Evolutionary conservation across 2,888 invertebrate genomes (phyloP).

Genomic region (Nymphalis urticae): DNA sequence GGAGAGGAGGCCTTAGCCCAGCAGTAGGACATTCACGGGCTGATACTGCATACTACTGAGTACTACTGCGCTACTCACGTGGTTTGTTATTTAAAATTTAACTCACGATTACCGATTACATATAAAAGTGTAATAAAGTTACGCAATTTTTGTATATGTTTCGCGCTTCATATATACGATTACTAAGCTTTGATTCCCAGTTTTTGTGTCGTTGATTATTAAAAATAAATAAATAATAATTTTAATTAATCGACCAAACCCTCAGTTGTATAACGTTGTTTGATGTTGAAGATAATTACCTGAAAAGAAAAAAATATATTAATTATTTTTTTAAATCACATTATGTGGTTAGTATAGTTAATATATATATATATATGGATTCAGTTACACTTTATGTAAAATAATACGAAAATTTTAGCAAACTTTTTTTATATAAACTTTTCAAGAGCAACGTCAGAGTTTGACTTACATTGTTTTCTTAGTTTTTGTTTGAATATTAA

Average conservation of each 20-base stretch:
- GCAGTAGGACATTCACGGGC: no score
- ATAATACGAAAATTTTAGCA: background rate
- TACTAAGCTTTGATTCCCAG: no score
- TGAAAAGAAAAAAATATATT: slow-evolving; percentile 44
- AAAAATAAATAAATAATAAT: no score
- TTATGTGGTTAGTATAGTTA: background rate
- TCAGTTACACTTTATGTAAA: background rate
- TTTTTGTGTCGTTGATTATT: no score
- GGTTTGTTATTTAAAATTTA: no score
- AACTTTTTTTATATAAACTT: background rate
- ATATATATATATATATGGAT: background rate
- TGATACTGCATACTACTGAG: no score
- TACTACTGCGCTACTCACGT: no score
- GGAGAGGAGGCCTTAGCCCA: no score
- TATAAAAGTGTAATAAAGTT: no score
- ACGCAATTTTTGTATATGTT: no score
- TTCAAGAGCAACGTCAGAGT: background rate
- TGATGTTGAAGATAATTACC: slow-evolving; percentile 47
- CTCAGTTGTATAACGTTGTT: background rate
- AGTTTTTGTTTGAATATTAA: slow-evolving; percentile 1
- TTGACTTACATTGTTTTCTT: background rate
- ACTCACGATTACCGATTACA: no score
- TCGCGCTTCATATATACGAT: no score
- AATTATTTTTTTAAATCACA: background rate
- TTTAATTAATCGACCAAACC: background rate